These are phyloP conservation scores for Pocillopora meandrina DNA, from an alignment of 92 coral and sea anemone genomes.

Conservation along the genomic window DNA sequence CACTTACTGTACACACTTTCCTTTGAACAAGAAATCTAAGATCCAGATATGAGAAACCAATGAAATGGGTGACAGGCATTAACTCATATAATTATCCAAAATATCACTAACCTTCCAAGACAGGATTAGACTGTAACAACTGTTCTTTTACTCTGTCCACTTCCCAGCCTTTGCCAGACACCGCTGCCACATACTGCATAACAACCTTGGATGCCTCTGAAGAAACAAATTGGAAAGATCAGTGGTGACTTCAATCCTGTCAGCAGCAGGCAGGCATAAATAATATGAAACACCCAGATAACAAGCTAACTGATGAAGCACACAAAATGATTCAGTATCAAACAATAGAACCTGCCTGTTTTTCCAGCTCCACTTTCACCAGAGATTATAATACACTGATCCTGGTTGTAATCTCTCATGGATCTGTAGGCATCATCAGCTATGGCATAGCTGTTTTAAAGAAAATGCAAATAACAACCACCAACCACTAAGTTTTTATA, in stretches of 20 bases:
- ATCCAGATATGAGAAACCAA: too few species aligned
- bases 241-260: neutral
- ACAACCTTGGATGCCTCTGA: conserved; percentile 98
- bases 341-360: conserved; percentile 68
- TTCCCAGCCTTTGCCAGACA: conserved; percentile 95
- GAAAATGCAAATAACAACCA: neutral
- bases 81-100: neutral
- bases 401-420: conserved; percentile 97
- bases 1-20: too few species aligned
- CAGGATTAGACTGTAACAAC: conserved; percentile 94
- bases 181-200: conserved; percentile 99
- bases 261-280: neutral
- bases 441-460: conserved; percentile 81
- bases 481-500: too few species aligned
- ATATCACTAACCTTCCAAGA: conserved; percentile 78
- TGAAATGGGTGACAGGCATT: neutral
- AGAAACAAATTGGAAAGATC: conserved; percentile 16
- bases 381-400: conserved; percentile 95
- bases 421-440: conserved; percentile 98
- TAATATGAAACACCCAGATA: too few species aligned
- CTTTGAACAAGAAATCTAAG: too few species aligned
- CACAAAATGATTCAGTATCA: too few species aligned
- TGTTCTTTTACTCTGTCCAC: conserved; percentile 98
- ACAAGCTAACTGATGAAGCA: too few species aligned
- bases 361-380: conserved; percentile 99